Conservation (phyloP, 2,113 vertebrate genomes). For the Eidolon helvum region DNA sequence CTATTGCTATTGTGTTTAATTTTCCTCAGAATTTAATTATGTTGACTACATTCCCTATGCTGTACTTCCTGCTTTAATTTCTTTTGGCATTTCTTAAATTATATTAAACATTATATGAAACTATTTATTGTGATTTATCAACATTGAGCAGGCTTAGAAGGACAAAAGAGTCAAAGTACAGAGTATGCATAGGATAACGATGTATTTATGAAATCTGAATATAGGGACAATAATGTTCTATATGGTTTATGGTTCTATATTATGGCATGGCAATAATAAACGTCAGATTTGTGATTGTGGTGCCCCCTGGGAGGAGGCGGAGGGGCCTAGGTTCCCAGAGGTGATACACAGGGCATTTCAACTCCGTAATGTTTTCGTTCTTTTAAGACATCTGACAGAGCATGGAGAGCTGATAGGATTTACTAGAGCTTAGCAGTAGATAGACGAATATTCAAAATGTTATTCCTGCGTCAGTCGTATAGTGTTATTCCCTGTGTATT, state of each 20-base stretch:
- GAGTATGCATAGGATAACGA: neutral
- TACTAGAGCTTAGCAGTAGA: neutral
- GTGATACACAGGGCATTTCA: neutral
- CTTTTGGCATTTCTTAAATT: neutral
- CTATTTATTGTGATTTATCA: neutral
- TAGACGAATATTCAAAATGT: neutral
- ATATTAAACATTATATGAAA: neutral
- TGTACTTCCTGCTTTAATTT: neutral
- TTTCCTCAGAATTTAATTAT: neutral
- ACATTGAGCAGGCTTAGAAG: neutral
- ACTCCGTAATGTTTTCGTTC: neutral
- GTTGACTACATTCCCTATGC: no score
- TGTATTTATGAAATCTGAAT: neutral
- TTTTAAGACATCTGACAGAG: neutral
- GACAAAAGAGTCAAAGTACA: neutral
- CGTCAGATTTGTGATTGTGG: neutral
- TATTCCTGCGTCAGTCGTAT: slow-evolving; percentile 77
- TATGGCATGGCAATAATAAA: neutral
- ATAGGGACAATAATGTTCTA: neutral
- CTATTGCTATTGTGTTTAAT: neutral
- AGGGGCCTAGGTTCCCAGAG: neutral
- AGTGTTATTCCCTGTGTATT: slow-evolving; percentile 46
- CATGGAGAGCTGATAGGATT: neutral
- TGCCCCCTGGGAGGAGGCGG: neutral
- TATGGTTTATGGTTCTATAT: neutral